Evolutionary conservation across 2,113 vertebrate species (phyloP), one percentile per base, ranked within the genome.

Genomic region (Psephotus haematonotus): DNA sequence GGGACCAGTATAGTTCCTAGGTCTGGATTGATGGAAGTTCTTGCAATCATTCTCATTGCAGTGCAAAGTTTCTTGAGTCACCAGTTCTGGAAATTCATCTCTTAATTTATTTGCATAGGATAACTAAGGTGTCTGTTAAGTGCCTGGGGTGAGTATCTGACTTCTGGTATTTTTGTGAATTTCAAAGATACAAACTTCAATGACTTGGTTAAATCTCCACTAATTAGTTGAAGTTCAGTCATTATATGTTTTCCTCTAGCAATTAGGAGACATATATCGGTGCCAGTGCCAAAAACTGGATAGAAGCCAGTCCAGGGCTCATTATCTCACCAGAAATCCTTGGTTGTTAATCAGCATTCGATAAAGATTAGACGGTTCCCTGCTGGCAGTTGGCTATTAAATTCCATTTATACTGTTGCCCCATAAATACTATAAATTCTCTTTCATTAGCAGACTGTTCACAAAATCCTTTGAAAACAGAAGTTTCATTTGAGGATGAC

Each of bases 261-360:
- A 95, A 93, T 96, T 92, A 95, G 82, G 75, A 93, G 82, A 85
- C 87, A 49, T 87, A 86, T 53, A 37, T 91, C 33, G 88, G 67
- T 94, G 71, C 84, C 81, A 90, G 44, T 92, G 82, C 96, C 90
- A 95, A 95, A 96, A 93, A 78, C 70, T 94, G 91, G 87, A 86
- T 69, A 82, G 85, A 77, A 93, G 85, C 92, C 92, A 96, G 82
- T 84, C 79, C 46, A 74, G 85, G 92, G 70, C 93, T 97, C 88
- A 95, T 97, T 97, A 95, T 95, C 96, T 83, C 91, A 86, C 72
- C 82, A 94, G 95, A 96, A 97, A 82, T 90, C 82, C 93, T 76
- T 70, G 69, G 88, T 80, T 7, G 17, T 88, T 97, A 96, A 95
- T 96, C 94, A 96, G 88, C 88, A 80, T 94, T 95, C 16, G 35